Base-by-base conservation (phyloP, 2,888 invertebrate genomes). In the Leucoma salicis region DNA sequence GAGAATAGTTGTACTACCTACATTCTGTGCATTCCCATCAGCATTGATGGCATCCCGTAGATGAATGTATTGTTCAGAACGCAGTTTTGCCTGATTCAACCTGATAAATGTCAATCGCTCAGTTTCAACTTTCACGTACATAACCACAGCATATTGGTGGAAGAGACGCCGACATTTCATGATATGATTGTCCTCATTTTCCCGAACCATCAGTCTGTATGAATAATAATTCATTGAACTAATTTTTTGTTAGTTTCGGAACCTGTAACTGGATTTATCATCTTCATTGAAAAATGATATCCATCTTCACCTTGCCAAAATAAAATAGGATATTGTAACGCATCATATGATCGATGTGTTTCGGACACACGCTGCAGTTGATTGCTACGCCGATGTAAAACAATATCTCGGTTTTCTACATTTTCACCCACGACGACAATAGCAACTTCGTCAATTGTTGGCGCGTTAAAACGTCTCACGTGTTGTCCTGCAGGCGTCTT, bases 311-410 rank as follows among this genome's bases (percentile, higher is more conserved):
- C 59, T 27, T 56, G 55, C 55, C 63, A 63, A 40, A 57, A 62
- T 8, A 66, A 36, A 3, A 63, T 35, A 1, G 31, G 14, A 31
- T 31, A 57, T 51, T 57, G 57, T 31, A 14, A 14, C 10, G 14
- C 14, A 31, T 31, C 14, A 31, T 14, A 33, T 18, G 32, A 39
- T 51, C 57, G 47, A 14, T 53, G 53, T 45, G 51, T 56, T 49
- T 53, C 56, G 6, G 35, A 32, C 31, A 59, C 24, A 56, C 47
- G 47, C 37, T 53, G 53, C 34, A 50, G 29, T 25, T 54, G 34
- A 53, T 62, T 54, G 34, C 55, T 63, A 35, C 68, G 53, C 2
- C 63, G 55, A 52, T 70, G 66, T 24, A 80, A 34, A 3, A 73
- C 61, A 49, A 78, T 74, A 55, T 64, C 59, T 39, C 63, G 36